Evolutionary conservation across 2,113 vertebrate species (phyloP).

Genomic region (Paratilapia polleni): DNA sequence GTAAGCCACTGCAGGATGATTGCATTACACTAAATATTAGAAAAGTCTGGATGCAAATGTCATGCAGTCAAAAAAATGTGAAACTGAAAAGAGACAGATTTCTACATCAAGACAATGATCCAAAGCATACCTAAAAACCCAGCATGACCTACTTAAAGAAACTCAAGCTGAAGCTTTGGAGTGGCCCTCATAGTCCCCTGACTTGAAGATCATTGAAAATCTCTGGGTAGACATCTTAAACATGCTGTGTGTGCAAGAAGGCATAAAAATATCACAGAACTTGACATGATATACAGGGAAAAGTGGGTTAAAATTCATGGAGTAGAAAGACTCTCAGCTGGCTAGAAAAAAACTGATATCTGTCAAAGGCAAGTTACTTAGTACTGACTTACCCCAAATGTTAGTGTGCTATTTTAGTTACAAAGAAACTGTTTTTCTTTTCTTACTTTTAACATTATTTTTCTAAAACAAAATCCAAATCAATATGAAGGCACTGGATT

Average conservation of each 20-base stretch:
- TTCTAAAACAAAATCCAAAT: too few species aligned
- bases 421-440: neutral
- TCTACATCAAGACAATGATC: neutral
- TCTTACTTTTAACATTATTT: too few species aligned
- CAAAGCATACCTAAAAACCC: neutral
- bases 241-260: neutral
- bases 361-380: neutral
- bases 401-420: neutral
- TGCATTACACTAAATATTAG: neutral
- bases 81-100: neutral
- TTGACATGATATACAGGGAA: neutral
- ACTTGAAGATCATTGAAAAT: constrained; percentile 7
- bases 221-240: neutral
- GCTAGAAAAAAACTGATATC: neutral
- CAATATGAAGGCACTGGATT: too few species aligned
- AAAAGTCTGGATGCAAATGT: neutral
- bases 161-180: neutral
- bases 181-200: neutral
- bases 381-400: neutral
- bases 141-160: constrained; percentile 4
- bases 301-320: neutral
- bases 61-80: neutral
- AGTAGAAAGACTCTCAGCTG: neutral
- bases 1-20: neutral
- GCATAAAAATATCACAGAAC: neutral